Evolutionary conservation across 2,888 invertebrate species (phyloP).

Genomic region (Atrina japonica): DNA sequence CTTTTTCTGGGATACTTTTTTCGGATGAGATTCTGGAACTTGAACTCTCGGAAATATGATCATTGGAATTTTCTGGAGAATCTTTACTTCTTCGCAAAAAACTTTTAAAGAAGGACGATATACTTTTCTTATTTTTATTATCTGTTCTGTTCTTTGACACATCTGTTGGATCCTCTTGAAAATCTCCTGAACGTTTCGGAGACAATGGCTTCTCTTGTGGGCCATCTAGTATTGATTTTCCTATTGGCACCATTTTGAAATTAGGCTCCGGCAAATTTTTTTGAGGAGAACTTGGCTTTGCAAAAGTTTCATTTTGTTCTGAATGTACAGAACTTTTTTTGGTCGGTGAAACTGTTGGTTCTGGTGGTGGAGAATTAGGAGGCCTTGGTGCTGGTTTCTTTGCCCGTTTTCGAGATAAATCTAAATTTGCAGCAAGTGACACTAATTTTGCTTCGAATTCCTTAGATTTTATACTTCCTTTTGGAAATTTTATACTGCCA

Average conservation of each 20-base stretch:
- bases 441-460: constrained; percentile 71
- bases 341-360: constrained; percentile 35
- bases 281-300: constrained; percentile 30
- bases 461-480: constrained; percentile 58
- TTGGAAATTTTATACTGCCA: constrained; percentile 32
- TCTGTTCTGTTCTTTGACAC: constrained; percentile 16
- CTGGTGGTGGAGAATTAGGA: constrained; percentile 65
- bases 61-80: constrained; percentile 39
- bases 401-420: constrained; percentile 61
- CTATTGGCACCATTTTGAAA: constrained; percentile 72
- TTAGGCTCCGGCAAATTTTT: constrained; percentile 60
- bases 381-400: constrained; percentile 70
- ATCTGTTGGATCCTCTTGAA: constrained; percentile 36
- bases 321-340: constrained; percentile 18
- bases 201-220: constrained; percentile 30
- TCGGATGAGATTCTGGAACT: constrained; percentile 24
- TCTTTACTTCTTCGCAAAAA: constrained; percentile 65
- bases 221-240: constrained; percentile 60
- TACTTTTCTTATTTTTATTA: constrained; percentile 43
- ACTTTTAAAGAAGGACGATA: constrained; percentile 70
- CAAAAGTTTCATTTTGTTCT: constrained; percentile 7
- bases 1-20: constrained; percentile 38
- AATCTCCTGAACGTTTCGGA: constrained; percentile 34
- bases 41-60: constrained; percentile 25
- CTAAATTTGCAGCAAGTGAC: constrained; percentile 68